Evolutionary conservation across 2,888 invertebrate species (phyloP).

Genomic region (Synanthedon andrenaeformis): DNA sequence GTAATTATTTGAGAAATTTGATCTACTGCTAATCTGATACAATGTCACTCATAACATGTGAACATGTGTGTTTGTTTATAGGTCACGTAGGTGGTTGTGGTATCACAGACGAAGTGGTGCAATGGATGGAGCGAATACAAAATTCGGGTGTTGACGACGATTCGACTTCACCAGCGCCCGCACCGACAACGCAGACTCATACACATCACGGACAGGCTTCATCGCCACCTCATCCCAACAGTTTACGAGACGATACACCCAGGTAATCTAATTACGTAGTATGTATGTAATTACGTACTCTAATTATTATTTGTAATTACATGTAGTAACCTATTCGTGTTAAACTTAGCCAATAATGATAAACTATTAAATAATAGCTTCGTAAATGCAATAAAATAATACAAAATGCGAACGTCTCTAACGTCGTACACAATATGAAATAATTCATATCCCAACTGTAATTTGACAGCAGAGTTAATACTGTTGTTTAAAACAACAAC

Average conservation of each 20-base stretch:
- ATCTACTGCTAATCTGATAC: neutral
- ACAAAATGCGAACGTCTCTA: too few species aligned
- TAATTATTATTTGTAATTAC: too few species aligned
- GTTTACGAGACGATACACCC: constrained; percentile 51
- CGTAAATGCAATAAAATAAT: neutral
- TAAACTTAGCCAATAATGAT: too few species aligned
- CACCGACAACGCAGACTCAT: constrained; percentile 29
- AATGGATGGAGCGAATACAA: constrained; percentile 94
- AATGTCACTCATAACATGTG: neutral
- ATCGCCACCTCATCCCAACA: constrained; percentile 51
- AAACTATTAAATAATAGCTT: too few species aligned
- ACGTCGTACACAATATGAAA: too few species aligned
- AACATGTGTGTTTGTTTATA: constrained; percentile 24
- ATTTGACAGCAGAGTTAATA: too few species aligned
- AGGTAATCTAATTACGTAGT: too few species aligned
- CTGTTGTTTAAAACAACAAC: too few species aligned
- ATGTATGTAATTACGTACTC: too few species aligned
- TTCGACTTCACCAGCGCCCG: constrained; percentile 31
- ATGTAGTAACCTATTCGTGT: too few species aligned
- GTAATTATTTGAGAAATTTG: neutral
- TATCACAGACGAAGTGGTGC: constrained; percentile 85
- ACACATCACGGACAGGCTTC: constrained; percentile 9
- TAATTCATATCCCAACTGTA: too few species aligned
- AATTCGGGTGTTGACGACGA: constrained; percentile 77
- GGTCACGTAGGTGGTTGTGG: constrained; percentile 91